Base-by-base conservation (phyloP, 2,797 vertebrate genomes). In the Echeneis naucrates region DNA sequence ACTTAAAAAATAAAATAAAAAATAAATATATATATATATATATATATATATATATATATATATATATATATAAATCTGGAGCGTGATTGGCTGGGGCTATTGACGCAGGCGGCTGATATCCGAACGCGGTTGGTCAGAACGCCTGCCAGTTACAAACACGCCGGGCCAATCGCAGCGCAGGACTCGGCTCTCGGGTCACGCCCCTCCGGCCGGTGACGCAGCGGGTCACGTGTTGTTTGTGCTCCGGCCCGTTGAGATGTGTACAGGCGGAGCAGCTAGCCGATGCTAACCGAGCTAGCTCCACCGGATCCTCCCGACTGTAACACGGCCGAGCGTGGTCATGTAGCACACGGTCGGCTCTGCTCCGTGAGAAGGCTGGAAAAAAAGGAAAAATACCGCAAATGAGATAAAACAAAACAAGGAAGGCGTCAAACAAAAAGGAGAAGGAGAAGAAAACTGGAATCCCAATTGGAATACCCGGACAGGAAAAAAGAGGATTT, bases 161-260 rank as follows among this genome's bases (percentile, higher is more conserved):
- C 35, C 0, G 3, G 27, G 1, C 94, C 90, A 94, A 93, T 92
- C 32, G 30, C 11, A 23, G n/a, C n/a, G n/a, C n/a, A n/a, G n/a
- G n/a, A n/a, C n/a, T n/a, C n/a, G n/a, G n/a, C n/a, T n/a, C n/a
- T n/a, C n/a, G n/a, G n/a, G n/a, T n/a, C n/a, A n/a, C n/a, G n/a
- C n/a, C n/a, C n/a, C n/a, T n/a, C n/a, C n/a, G 44, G 30, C 12
- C 45, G 50, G 77, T 93, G 93, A 93, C 93, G 91, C 88, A 70
- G 81, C n/a, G 73, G 74, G 92, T 96, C 96, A 96, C 93, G 95
- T 96, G 96, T 96, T 96, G 96, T 97, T 97, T 97, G 96, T 95
- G 96, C 96, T 92, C 78, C 85, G 91, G 91, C 93, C 92, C 78
- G 90, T 92, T 89, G 87, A 95, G 91, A 91, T 94, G 93, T 91